Base-by-base conservation (phyloP, 1,140 invertebrate genomes). In the Gryllus bimaculatus region DNA sequence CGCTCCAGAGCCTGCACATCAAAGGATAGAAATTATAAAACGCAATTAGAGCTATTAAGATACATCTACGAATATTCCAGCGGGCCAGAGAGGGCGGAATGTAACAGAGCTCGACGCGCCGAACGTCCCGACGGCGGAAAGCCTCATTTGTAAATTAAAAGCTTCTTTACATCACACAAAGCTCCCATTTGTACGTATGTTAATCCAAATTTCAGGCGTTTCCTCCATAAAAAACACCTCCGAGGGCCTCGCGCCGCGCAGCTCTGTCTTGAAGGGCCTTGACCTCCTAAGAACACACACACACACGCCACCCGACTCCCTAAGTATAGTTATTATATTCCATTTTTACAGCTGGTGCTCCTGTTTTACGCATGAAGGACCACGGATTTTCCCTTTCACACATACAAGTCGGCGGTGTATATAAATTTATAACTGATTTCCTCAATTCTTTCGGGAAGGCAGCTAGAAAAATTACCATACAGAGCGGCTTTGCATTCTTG, bases 311-410 rank as follows among this genome's bases (percentile, higher is more conserved):
- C 18, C 54, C 0, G 54, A 66, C 10, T 18, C 10, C 18, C 7
- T 66, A 66, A 66, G 54, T 66, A 66, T 66, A 66, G 54, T 66
- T 66, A 66, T 66, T 66, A 66, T 66, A 66, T 66, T 66, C 54
- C 54, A 66, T 66, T 66, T 66, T 66, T 66, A 66, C 54, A 66
- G 54, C 18, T 18, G 54, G 54, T 66, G 54, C 54, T 66, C 18
- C 18, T 66, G 54, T 66, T 66, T 66, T 66, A 10, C 54, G 54
- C 54, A 13, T 18, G 54, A 66, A 66, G 54, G 18, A 66, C 54
- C 54, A 66, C 54, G 54, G 54, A 66, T 66, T 66, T 66, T 66
- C 18, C 54, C 54, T 66, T 66, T 66, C 54, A 66, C 54, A 66
- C 54, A 66, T 66, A 10, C 54, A 66, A 66, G 54, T 66, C 18